Conservation (phyloP, 2,113 vertebrate species). For the Alexandromys fortis region DNA sequence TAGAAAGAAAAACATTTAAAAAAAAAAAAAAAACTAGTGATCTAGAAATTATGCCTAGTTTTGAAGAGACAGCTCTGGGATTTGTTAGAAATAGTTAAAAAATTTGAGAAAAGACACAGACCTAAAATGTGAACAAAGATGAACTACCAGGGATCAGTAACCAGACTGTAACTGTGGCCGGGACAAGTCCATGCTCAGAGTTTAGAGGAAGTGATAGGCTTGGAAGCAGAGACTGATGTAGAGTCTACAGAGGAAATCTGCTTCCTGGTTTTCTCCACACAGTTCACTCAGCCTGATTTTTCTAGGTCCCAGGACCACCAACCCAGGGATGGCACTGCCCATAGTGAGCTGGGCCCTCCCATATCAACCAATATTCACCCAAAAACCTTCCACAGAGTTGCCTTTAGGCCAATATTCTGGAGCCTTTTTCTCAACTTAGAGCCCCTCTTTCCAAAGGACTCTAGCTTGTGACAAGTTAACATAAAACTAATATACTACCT, state of each 20-base stretch:
- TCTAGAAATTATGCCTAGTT: not conserved
- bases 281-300: not conserved
- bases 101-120: not conserved
- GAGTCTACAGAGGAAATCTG: not conserved
- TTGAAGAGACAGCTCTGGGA: not conserved
- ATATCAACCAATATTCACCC: not conserved
- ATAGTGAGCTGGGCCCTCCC: not conserved
- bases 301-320: not conserved
- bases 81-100: not conserved
- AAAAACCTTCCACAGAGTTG: not conserved
- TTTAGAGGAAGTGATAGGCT: not conserved
- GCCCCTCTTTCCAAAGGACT: not conserved
- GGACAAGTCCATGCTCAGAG: fast-evolving
- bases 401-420: not conserved
- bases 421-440: not conserved
- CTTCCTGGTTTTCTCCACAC: not conserved
- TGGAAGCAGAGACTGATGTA: not conserved
- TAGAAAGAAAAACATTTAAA: not conserved
- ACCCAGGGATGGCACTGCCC: not conserved
- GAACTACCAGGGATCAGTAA: not conserved
- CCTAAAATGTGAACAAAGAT: not conserved
- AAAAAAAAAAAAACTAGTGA: not conserved
- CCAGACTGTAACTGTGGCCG: not conserved
- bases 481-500: not conserved
- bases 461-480: not conserved